Evolutionary conservation across 2,113 vertebrate genomes (phyloP), one percentile per base, ranked within the genome.

Genomic region (Columba janthina): DNA sequence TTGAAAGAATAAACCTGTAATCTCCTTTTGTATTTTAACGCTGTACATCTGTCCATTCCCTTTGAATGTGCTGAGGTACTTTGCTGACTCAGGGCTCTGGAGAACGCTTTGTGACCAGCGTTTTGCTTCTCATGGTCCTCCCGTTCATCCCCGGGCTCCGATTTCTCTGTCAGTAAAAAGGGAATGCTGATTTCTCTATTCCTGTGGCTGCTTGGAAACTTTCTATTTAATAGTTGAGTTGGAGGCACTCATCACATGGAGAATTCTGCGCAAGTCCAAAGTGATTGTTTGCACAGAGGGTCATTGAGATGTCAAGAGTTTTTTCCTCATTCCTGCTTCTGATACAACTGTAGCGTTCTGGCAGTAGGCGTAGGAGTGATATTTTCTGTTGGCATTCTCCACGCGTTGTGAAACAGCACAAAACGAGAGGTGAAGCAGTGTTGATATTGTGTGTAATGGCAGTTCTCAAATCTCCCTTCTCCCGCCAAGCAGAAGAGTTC

Each of bases 301-400:
- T 95, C 90, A 88, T 88, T 90, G 89, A 91, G 94, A 89, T 96
- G 88, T 86, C 75, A 91, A n/a, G 85, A 74, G 65, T 80, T 90
- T 90, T 92, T 86, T 87, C 44, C 78, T 93, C 21, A 10, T 92
- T 84, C 32, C 13, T 85, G 61, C 53, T 93, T 85, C 86, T 88
- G 57, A 56, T 89, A 73, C 0, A 13, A 61, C 79, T 94, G 83
- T 15, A 89, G 77, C 74, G 70, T 92, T 76, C 84, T 72, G 92
- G 92, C 87, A 91, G 94, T 46, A 77, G 91, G 85, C 21, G 53
- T 77, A 78, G 86, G 75, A 88, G 90, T 85, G 88, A 58, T 81
- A 84, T 86, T 92, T 93, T 92, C 80, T 85, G 74, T 93, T 95
- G 92, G 88, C 96, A 70, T 96, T 92, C 90, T 84, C 69, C 17